These are phyloP conservation scores for Chrysomela aeneicollis DNA, from an alignment of 2,888 invertebrate species.

Conservation along the genomic window DNA sequence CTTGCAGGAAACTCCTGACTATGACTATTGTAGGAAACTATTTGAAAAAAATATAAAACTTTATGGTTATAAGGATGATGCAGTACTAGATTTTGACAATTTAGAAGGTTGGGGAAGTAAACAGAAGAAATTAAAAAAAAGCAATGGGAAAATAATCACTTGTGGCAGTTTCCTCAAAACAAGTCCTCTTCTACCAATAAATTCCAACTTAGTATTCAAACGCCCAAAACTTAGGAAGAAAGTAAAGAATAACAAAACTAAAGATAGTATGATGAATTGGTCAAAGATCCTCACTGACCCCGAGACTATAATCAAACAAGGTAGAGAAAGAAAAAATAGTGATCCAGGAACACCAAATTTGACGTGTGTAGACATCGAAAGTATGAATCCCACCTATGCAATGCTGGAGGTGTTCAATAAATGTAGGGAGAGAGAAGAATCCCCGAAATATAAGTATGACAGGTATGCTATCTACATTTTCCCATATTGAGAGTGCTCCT, in stretches of 20 bases:
- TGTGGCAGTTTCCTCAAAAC: slow-evolving; percentile 31
- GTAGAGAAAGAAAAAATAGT: slow-evolving; percentile 59
- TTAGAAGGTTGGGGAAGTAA: slow-evolving; percentile 59
- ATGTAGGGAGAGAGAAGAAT: slow-evolving; percentile 66
- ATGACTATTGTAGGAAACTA: slow-evolving; percentile 73
- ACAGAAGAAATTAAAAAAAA: slow-evolving; percentile 50
- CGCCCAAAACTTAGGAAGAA: slow-evolving; percentile 63
- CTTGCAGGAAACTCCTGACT: slow-evolving; percentile 80
- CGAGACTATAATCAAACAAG: slow-evolving; percentile 68
- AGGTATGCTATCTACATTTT: slow-evolving; percentile 46
- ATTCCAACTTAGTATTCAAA: slow-evolving; percentile 67
- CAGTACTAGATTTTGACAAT: slow-evolving; percentile 61
- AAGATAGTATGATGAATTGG: slow-evolving; percentile 69
- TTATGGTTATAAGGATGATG: slow-evolving; percentile 61
- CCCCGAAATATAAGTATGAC: slow-evolving; percentile 51
- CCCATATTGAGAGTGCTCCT: too few species aligned
- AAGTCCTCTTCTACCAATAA: slow-evolving; percentile 54
- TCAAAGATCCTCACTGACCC: slow-evolving; percentile 72
- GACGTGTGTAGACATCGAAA: slow-evolving; percentile 61
- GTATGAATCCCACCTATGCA: slow-evolving; percentile 73
- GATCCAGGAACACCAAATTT: slow-evolving; percentile 58
- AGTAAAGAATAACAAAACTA: slow-evolving; percentile 59
- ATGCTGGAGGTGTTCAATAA: slow-evolving; percentile 74
- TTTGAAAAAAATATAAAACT: slow-evolving; percentile 72
- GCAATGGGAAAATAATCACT: slow-evolving; percentile 17